These are phyloP conservation scores for Malurus alboscapulatus DNA, from an alignment of 2,113 vertebrate genomes.

Conservation along the genomic window DNA sequence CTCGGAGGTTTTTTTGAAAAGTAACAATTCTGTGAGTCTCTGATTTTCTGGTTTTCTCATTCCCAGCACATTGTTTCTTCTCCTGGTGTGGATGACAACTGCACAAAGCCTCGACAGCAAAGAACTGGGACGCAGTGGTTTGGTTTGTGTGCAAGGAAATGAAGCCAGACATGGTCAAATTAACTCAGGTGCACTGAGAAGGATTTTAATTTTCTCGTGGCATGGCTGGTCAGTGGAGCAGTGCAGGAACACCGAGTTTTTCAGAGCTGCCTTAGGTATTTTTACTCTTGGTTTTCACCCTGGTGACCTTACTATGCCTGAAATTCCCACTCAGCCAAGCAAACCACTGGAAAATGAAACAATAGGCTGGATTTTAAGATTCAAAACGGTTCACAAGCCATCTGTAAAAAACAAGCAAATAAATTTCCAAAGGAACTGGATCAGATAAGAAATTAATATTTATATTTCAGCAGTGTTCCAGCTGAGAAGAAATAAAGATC, in stretches of 20 bases:
- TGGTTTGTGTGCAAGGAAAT: background rate
- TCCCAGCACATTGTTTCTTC: background rate
- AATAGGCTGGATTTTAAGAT: background rate
- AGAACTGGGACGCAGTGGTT: background rate
- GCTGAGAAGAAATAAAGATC: background rate
- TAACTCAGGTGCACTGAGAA: background rate
- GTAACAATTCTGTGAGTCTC: background rate
- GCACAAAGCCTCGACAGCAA: background rate
- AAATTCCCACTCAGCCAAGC: background rate
- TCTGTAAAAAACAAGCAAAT: background rate
- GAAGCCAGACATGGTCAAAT: background rate
- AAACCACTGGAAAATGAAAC: background rate
- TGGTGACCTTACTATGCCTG: background rate
- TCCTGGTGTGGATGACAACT: background rate
- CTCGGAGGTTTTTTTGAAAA: accelerated
- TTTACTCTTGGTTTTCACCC: background rate
- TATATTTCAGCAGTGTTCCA: background rate
- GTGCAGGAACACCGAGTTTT: background rate
- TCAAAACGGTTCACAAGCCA: background rate
- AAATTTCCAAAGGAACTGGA: background rate
- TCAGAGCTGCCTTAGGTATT: background rate
- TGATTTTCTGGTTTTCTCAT: background rate
- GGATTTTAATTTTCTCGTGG: background rate
- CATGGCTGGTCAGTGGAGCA: background rate
- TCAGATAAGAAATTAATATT: background rate